These are phyloP conservation scores for Aulostomus chinensis DNA, from an alignment of 2,797 vertebrate species.

Conservation along the genomic window DNA sequence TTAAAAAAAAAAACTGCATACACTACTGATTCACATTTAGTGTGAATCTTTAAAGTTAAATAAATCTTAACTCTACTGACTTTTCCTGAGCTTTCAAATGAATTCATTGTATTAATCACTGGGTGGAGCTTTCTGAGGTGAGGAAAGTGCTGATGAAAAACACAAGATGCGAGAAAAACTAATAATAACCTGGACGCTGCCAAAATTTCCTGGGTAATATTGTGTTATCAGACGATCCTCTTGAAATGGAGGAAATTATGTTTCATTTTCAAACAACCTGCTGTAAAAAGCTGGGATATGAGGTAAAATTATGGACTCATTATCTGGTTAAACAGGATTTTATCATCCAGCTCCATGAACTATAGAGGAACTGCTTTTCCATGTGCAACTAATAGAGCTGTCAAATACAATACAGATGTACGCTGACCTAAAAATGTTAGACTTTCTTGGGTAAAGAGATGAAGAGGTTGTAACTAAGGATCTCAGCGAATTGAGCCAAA, in stretches of 20 bases:
- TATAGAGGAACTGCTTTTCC: not conserved
- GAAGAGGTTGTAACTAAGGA: constrained; percentile 26
- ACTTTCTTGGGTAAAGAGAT: constrained; percentile 1
- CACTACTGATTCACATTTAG: not conserved
- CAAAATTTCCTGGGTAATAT: too few species aligned
- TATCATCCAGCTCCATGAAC: not conserved
- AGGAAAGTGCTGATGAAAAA: not conserved
- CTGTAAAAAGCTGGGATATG: too few species aligned
- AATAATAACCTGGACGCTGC: too few species aligned
- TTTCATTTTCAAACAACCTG: too few species aligned
- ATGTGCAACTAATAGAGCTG: constrained; percentile 15
- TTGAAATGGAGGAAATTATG: too few species aligned
- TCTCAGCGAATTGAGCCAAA: not conserved
- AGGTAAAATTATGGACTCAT: too few species aligned
- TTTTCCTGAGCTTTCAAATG: not conserved
- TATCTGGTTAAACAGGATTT: not conserved
- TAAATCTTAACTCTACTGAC: not conserved
- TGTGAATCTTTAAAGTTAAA: not conserved
- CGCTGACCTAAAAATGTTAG: constrained; percentile 10
- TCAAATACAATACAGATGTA: constrained; percentile 8
- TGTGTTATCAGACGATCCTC: too few species aligned
- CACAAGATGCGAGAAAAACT: too few species aligned
- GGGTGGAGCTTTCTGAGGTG: not conserved
- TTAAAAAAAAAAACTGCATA: not conserved
- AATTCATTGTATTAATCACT: not conserved